A percentile compares a stretch with the other conserved stretches of the same genome.
These are phyloP conservation scores for Mionectes macconnelli DNA, from an alignment of 2,113 vertebrate genomes.

Conservation along the genomic window DNA sequence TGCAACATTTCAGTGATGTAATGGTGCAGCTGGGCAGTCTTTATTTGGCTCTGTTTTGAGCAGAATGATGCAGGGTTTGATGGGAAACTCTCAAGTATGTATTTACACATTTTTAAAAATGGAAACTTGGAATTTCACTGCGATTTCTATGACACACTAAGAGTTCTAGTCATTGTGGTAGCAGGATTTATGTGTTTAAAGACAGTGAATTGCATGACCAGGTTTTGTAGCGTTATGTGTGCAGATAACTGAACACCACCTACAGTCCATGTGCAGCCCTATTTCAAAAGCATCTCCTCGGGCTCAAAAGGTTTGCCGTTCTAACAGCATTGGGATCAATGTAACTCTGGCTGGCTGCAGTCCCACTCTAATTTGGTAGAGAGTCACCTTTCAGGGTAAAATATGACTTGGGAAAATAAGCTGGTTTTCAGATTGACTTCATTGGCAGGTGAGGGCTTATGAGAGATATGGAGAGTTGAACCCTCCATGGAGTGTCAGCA, in stretches of 20 bases:
- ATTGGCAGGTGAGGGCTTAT: background rate
- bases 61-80: background rate
- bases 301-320: background rate
- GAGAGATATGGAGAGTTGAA: background rate
- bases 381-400: background rate
- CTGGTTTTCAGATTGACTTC: background rate
- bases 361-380: background rate
- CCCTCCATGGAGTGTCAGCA: background rate
- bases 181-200: conserved; percentile 35
- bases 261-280: background rate
- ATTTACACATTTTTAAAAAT: background rate
- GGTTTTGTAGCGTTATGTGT: background rate
- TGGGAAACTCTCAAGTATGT: background rate
- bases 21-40: background rate
- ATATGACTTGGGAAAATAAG: background rate
- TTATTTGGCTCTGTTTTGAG: background rate
- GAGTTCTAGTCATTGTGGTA: conserved; percentile 31
- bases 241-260: background rate
- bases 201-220: background rate
- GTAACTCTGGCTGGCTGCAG: background rate
- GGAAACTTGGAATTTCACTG: background rate
- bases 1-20: background rate
- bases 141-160: background rate
- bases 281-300: background rate
- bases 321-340: background rate